A percentile compares a stretch with the other conserved stretches of the same genome.
These are phyloP conservation scores for Merops nubicus DNA, from an alignment of 2,113 vertebrate genomes.

Conservation along the genomic window DNA sequence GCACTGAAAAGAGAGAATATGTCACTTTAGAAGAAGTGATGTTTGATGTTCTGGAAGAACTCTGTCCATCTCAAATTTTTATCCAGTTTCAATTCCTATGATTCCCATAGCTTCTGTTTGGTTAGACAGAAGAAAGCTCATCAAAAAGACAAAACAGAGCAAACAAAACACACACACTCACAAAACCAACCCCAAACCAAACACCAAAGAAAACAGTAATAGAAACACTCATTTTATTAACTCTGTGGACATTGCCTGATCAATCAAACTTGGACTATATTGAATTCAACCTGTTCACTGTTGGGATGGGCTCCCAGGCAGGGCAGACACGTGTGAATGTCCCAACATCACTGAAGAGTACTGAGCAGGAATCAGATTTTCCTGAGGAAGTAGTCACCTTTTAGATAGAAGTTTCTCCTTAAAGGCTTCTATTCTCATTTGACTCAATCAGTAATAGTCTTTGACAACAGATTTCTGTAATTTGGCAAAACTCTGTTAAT, in stretches of 20 bases:
- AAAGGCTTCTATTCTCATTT: background rate
- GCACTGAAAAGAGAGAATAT: background rate
- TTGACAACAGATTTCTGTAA: background rate
- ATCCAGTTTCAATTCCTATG: background rate
- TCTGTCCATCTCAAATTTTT: background rate
- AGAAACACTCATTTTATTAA: conserved; percentile 76
- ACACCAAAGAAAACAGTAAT: background rate
- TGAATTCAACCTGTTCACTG: conserved; percentile 81
- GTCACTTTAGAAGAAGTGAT: background rate
- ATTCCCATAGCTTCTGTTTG: background rate
- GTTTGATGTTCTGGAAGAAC: background rate
- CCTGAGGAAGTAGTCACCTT: conserved; percentile 53
- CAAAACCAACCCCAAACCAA: too few relatives aligned
- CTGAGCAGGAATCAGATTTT: conserved; percentile 81
- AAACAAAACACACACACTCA: background rate
- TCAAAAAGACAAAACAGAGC: background rate
- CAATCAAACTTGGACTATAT: conserved; percentile 82
- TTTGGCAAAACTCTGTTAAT: background rate
- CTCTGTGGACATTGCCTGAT: conserved; percentile 71
- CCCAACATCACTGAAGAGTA: conserved; percentile 83
- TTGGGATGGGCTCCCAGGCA: conserved; percentile 79
- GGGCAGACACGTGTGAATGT: conserved; percentile 84
- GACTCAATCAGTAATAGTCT: background rate
- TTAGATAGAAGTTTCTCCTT: background rate
- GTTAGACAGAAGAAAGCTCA: background rate